Percentiles rank a stretch among this genome's conserved stretches.
Conservation (phyloP, 2,888 invertebrate genomes). For the Bellardia pandia region DNA sequence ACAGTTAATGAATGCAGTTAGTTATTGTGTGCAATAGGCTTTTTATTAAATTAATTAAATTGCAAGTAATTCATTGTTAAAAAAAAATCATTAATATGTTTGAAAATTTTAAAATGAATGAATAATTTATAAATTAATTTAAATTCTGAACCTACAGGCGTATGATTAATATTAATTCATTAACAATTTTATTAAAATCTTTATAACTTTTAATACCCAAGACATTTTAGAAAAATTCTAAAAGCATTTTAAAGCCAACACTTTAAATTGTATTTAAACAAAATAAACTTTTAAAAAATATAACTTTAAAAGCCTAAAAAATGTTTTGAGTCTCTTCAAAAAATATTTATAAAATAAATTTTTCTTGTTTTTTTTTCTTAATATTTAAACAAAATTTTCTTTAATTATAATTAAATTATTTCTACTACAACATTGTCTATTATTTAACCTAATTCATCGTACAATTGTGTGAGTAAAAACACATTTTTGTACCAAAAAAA, state of each 20-base stretch:
- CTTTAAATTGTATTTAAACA: neutral
- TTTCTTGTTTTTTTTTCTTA: neutral
- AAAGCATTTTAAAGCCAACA: neutral
- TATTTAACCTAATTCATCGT: constrained; percentile 54
- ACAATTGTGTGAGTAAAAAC: constrained; percentile 22
- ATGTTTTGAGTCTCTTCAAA: neutral
- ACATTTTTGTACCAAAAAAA: neutral
- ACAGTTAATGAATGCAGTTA: neutral
- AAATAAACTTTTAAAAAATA: neutral
- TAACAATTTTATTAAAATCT: neutral
- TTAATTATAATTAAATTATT: neutral
- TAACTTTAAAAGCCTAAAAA: too few species aligned
- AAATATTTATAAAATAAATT: neutral
- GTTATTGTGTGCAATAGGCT: neutral
- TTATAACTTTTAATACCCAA: neutral
- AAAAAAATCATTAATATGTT: neutral
- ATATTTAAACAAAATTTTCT: neutral
- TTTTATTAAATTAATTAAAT: neutral
- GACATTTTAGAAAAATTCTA: neutral
- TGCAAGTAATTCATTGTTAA: neutral
- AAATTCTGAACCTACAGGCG: neutral
- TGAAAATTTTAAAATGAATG: neutral
- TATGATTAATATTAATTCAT: neutral
- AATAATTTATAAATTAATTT: too few species aligned
- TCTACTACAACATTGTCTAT: neutral